Percentiles rank a stretch among this genome's conserved stretches.
Conservation (phyloP, 2,113 vertebrate genomes). For the Calyptomena viridis region DNA sequence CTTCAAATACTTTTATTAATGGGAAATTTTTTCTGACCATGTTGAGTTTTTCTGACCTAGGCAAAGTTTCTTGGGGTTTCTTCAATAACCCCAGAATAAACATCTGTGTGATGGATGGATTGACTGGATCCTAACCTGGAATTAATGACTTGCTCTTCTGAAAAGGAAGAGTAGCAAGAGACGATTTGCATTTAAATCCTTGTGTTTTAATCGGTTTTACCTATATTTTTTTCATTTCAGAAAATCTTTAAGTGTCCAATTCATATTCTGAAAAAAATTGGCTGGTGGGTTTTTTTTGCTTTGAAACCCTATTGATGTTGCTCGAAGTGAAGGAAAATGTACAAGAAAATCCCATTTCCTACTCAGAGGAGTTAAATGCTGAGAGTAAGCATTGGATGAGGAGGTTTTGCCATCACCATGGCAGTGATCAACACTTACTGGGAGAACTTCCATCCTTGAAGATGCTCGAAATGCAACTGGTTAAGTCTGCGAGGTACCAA, state of each 20-base stretch:
- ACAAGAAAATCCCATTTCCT: neutral
- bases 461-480: neutral
- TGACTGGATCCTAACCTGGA: neutral
- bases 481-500: neutral
- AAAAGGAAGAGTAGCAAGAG: neutral
- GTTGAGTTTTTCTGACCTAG: neutral
- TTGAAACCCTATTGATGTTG: neutral
- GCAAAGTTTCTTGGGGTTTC: neutral
- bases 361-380: neutral
- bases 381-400: neutral
- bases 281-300: neutral
- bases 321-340: neutral
- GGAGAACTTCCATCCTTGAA: neutral
- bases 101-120: neutral
- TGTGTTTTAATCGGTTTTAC: neutral
- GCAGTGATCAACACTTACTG: neutral
- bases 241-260: neutral
- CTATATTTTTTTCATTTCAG: neutral
- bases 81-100: neutral
- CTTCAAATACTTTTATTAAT: neutral
- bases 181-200: neutral
- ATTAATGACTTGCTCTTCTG: neutral
- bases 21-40: neutral
- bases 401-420: neutral
- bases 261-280: neutral